Percentiles rank a stretch among this genome's conserved stretches.
These are phyloP conservation scores for Coranthus polyacanthus DNA, from an alignment of 2,797 vertebrate species.

Conservation along the genomic window DNA sequence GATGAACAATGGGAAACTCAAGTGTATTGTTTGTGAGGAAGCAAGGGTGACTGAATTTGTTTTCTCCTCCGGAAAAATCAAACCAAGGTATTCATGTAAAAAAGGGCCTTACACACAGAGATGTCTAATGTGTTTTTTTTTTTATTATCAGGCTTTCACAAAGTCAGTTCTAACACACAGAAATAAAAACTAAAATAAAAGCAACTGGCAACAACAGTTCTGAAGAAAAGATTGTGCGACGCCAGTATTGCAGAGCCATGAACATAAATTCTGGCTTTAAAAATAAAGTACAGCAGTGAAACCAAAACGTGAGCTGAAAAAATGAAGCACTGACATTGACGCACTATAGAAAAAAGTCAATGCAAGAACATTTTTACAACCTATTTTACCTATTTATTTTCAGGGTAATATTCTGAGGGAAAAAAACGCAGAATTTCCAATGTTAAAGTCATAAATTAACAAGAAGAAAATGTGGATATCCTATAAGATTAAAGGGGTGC, in stretches of 20 bases:
- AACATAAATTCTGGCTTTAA: background rate
- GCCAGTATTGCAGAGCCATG: conserved; percentile 1
- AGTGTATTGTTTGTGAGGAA: conserved; percentile 21
- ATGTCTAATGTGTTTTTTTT: background rate
- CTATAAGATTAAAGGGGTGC: too few species aligned
- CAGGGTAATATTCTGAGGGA: too few species aligned
- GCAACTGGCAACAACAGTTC: background rate
- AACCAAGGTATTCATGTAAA: conserved; percentile 7
- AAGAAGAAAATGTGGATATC: too few species aligned
- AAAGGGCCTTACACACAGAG: background rate
- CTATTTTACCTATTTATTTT: too few species aligned
- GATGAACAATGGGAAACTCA: conserved; percentile 11
- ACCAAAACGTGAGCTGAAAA: background rate
- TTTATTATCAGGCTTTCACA: conserved; percentile 1
- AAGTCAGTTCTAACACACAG: conserved; percentile 1
- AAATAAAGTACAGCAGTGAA: background rate
- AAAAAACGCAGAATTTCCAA: too few species aligned
- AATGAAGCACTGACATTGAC: background rate
- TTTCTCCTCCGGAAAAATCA: background rate
- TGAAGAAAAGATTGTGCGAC: conserved; percentile 3
- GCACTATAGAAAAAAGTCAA: too few species aligned
- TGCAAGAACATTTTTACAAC: too few species aligned
- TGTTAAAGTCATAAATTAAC: too few species aligned
- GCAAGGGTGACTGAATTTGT: conserved; percentile 10
- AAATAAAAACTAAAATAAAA: conserved; percentile 9